Base-by-base conservation (phyloP, 2,888 invertebrate species). In the Aspidapion aeneum region DNA sequence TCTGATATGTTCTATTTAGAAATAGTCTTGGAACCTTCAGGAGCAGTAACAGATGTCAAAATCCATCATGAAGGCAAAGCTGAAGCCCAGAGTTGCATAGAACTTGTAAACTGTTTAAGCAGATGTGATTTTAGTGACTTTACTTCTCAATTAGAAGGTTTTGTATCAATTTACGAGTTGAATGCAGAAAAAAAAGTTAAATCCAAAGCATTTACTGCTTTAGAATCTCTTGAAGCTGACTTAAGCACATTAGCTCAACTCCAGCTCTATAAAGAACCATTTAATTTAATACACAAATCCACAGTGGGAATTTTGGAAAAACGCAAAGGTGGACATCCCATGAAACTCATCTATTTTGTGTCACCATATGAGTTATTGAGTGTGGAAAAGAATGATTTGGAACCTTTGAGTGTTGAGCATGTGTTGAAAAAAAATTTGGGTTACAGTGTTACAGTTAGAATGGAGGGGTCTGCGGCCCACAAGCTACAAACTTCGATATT, bases 1-100 rank as follows among this genome's bases (percentile, higher is more conserved):
- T 95, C 95, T 0, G 97, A 97, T 77, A 96, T 96, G 96, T 97
- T 97, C 80, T 96, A 94, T 79, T 84, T 97, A 71, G 96, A 97
- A 83, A 91, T 98, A 72, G 82, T 93, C 60, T 83, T 97, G 61
- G 95, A 96, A 74, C 84, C 89, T 1, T 87, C 86, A 50, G 96
- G 96, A 20, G 85, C 87, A 35, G 90, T 97, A 0, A 90, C 91
- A 75, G 96, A 96, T 84, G 96, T 96, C 0, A 89, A 88, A 78
- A 90, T 97, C 62, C 94, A 96, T 78, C 96, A 96, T 78, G 95
- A 95, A 79, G 93, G 93, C 72, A 93, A 93, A 82, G 85, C 84
- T 63, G 88, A 88, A 69, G 90, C 88, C 71, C 88, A 95, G 84
- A 94, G 93, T 74, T 95, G 94, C 79, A 91, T 90, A 73, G 96